Conservation (phyloP, 1,140 invertebrate species). For the Ceratoteleas bidentatus region DNA sequence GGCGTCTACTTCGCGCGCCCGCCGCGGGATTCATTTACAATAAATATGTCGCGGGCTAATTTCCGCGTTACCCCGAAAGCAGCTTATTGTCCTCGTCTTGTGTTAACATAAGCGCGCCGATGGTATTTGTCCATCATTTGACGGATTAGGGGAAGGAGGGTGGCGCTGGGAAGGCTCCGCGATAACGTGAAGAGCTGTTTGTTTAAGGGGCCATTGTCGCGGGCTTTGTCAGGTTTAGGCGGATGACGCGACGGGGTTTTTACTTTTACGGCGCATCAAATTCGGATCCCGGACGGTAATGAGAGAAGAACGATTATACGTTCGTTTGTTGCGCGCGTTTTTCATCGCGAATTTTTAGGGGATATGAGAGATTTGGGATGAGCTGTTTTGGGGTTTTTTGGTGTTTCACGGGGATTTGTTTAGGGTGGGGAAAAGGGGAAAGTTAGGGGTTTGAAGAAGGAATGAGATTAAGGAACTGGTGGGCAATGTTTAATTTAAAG, state of each 20-base stretch:
- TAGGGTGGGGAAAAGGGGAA: too few species aligned
- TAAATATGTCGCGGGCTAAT: slow-evolving; percentile 80
- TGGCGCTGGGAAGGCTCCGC: not conserved
- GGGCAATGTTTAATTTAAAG: too few species aligned
- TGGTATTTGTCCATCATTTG: slow-evolving; percentile 54
- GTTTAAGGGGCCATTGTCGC: slow-evolving; percentile 33
- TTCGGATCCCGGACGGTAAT: slow-evolving; percentile 21
- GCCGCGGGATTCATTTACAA: slow-evolving; percentile 79
- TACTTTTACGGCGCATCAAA: slow-evolving; percentile 24
- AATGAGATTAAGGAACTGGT: too few species aligned
- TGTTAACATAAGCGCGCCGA: slow-evolving; percentile 41
- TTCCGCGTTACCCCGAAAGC: slow-evolving; percentile 71
- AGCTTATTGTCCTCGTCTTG: slow-evolving; percentile 65
- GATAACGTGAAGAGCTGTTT: slow-evolving; percentile 29
- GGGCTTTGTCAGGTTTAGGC: slow-evolving; percentile 40
- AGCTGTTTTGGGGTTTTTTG: too few species aligned
- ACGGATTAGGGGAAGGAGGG: slow-evolving; percentile 37
- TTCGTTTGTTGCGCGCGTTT: too few species aligned
- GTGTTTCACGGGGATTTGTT: too few species aligned
- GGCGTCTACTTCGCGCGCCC: slow-evolving; percentile 60
- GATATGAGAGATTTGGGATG: too few species aligned
- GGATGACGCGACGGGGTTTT: slow-evolving; percentile 16
- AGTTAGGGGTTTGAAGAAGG: too few species aligned
- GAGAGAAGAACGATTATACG: too few species aligned
- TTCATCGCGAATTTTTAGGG: too few species aligned